A percentile compares a stretch with the other conserved stretches of the same genome.
Conservation (phyloP, 2,797 vertebrate genomes). For the Trichosurus vulpecula region DNA sequence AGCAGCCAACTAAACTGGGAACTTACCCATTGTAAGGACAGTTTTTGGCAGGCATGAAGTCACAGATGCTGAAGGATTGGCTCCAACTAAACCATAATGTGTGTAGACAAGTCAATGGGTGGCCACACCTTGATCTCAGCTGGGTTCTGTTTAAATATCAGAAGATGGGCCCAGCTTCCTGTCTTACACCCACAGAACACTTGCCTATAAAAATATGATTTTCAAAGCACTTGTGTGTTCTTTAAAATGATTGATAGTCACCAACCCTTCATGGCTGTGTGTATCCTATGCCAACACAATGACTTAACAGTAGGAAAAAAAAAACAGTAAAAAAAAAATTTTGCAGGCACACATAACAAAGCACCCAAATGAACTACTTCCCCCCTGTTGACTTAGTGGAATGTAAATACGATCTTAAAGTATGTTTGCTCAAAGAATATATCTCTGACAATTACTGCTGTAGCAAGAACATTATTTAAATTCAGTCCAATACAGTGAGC, state of each 20-base stretch:
- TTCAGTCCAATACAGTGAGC: neutral
- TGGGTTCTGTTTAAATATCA: slow-evolving; percentile 27
- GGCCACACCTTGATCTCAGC: neutral
- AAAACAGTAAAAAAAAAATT: neutral
- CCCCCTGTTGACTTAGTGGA: neutral
- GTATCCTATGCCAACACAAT: neutral
- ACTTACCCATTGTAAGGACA: slow-evolving; percentile 51
- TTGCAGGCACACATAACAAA: neutral
- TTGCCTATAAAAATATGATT: neutral
- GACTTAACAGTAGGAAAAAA: neutral
- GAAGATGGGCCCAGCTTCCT: slow-evolving; percentile 33
- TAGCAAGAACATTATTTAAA: neutral
- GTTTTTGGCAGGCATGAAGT: slow-evolving; percentile 39
- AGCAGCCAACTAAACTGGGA: slow-evolving; percentile 61
- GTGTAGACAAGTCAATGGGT: slow-evolving; percentile 28
- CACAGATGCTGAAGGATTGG: slow-evolving; percentile 50
- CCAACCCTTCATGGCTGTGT: neutral
- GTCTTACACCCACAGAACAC: neutral
- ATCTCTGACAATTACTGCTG: neutral
- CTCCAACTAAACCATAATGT: slow-evolving; percentile 14
- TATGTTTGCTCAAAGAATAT: neutral
- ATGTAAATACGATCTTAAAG: neutral
- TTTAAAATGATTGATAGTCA: neutral
- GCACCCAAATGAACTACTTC: neutral
- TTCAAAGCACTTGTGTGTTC: slow-evolving; percentile 28